These are phyloP conservation scores for Drosophila nasuta DNA, from an alignment of 1,140 invertebrate species.

Conservation along the genomic window DNA sequence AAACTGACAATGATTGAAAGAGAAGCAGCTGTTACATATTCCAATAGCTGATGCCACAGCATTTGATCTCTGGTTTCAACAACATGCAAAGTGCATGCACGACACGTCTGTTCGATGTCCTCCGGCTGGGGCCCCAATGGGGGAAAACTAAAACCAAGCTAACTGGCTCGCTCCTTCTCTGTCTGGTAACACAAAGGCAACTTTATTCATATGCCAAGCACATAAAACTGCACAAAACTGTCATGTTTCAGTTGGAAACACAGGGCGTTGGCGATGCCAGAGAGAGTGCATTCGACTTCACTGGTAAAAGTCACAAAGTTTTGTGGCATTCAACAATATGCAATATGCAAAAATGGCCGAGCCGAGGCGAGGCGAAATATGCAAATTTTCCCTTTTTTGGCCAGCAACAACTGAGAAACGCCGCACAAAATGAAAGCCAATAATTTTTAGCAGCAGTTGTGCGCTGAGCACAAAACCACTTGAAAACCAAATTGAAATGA, in stretches of 20 bases:
- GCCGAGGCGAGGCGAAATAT: slow-evolving; percentile 44
- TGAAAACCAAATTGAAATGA: slow-evolving; percentile 38
- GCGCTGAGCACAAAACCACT: slow-evolving; percentile 14
- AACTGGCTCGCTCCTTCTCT: background rate
- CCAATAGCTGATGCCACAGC: slow-evolving; percentile 20
- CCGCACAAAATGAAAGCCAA: slow-evolving; percentile 33
- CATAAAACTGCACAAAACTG: slow-evolving; percentile 69
- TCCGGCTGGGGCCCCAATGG: slow-evolving; percentile 1
- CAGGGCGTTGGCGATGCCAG: slow-evolving; percentile 6
- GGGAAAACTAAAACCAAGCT: background rate
- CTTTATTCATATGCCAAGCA: slow-evolving; percentile 68
- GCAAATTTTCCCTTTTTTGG: slow-evolving; percentile 28
- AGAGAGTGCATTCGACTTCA: slow-evolving; percentile 23
- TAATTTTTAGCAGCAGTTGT: slow-evolving; percentile 31
- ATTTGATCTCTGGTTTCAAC: slow-evolving; percentile 60
- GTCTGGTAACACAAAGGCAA: slow-evolving; percentile 15
- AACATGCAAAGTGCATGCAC: slow-evolving; percentile 71
- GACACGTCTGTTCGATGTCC: slow-evolving; percentile 55
- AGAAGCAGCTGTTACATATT: slow-evolving; percentile 25
- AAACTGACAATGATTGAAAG: slow-evolving; percentile 50
- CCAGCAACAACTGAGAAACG: slow-evolving; percentile 10
- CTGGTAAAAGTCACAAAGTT: slow-evolving; percentile 66
- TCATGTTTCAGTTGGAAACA: slow-evolving; percentile 41
- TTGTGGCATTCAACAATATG: slow-evolving; percentile 55
- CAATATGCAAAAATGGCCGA: slow-evolving; percentile 53